Evolutionary conservation across 92 coral and sea anemone species (phyloP), one percentile per base, ranked within the genome.

Genomic region (Actinernus sp.): DNA sequence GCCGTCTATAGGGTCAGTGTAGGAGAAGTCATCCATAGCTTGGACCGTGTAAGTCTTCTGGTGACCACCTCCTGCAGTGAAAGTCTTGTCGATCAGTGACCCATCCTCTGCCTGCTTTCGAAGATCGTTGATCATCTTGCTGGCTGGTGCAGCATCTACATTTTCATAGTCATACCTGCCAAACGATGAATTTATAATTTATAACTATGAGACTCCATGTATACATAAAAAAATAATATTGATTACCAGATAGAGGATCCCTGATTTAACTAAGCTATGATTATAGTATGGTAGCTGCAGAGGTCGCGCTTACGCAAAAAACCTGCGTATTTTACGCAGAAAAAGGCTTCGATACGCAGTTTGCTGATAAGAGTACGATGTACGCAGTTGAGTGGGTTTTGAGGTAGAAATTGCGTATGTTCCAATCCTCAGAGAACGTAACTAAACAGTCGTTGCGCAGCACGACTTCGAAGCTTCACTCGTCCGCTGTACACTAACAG

Each of bases 1-100:
- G 30, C 88, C 90, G 33, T 94, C 98, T 20, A 94, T 91, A 4
- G 98, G 98, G 69, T 94, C 98, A n/a, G 88, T 86, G 74, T 94
- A 94, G 1, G 91, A 80, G 41, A 91, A 94, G 64, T 94, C 98
- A 54, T 94, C 97, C 86, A 86, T 80, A 25, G 62, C 49, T 48
- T 87, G 68, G 38, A 94, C 94, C 49, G 93, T 73, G 77, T 94
- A 94, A 3, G 90, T 69, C 54, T 91, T 94, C 49, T 91, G 81
- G 62, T 73, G 49, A 3, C 87, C 84, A 18, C 56, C 74, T 26
- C 97, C 97, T 38, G 84, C 93, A 13, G 77, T 56, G 46, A 67
- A 91, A 0, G 74, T 62, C 31, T 78, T 84, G 36, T 92, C 93
- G 6, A 91, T 65, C 32, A 94, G 78, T 16, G 82, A 68, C 16